Conservation (phyloP, 2,888 invertebrate species). For the Ormyrus labotus region DNA sequence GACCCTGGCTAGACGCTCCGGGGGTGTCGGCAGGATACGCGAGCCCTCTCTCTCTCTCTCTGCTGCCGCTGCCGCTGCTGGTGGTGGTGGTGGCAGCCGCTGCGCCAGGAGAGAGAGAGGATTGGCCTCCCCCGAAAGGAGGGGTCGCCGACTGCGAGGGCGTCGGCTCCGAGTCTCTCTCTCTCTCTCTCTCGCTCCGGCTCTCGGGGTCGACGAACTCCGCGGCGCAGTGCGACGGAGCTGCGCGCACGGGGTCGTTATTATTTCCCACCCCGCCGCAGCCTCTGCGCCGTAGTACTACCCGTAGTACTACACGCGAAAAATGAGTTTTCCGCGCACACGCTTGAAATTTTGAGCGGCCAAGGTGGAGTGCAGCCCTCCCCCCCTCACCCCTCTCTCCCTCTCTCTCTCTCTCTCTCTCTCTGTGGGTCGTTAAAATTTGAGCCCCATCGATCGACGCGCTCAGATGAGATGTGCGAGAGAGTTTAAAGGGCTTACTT, state of each 20-base stretch:
- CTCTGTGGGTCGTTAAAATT: not conserved
- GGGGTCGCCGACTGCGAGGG: slow-evolving; percentile 62
- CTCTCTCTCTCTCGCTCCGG: slow-evolving; percentile 18
- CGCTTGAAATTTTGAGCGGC: too few relatives aligned
- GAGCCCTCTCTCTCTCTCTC: not conserved
- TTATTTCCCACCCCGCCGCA: slow-evolving; percentile 66
- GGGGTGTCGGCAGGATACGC: slow-evolving; percentile 37
- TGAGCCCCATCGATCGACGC: too few relatives aligned
- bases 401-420: not conserved
- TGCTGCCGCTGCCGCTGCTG: not conserved
- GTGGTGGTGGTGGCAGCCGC: slow-evolving; percentile 48
- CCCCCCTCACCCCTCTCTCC: not conserved
- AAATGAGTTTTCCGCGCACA: slow-evolving; percentile 3
- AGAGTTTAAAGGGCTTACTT: too few relatives aligned
- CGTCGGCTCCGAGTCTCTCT: slow-evolving; percentile 64
- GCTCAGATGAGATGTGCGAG: too few relatives aligned
- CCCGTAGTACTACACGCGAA: not conserved
- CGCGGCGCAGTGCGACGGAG: slow-evolving; percentile 73
- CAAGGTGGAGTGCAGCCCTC: not conserved
- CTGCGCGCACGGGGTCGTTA: slow-evolving; percentile 66
- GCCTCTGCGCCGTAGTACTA: not conserved
- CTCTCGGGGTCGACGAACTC: slow-evolving; percentile 74
- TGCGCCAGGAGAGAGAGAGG: slow-evolving; percentile 35
- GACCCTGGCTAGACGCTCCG: slow-evolving; percentile 73
- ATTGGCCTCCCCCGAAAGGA: slow-evolving; percentile 47